Evolutionary conservation across 1,140 invertebrate genomes (phyloP).

Genomic region (Marisa cornuarietis): DNA sequence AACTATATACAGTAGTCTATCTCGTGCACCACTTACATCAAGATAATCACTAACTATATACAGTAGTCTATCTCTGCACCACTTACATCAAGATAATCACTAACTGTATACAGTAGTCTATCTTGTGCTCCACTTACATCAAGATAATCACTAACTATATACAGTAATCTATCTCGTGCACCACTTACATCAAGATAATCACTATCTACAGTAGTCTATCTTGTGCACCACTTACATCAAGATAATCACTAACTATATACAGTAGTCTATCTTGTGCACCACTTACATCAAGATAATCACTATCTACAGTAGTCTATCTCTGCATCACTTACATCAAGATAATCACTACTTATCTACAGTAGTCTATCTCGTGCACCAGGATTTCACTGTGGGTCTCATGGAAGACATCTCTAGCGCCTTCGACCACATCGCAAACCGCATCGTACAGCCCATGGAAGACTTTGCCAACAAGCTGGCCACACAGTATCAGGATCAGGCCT

Average conservation of each 20-base stretch:
- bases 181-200: too few species aligned
- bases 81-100: not conserved
- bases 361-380: conserved; percentile 4
- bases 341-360: too few species aligned
- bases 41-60: too few species aligned
- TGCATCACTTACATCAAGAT: not conserved
- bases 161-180: too few species aligned
- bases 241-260: too few species aligned
- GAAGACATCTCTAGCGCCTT: conserved; percentile 22
- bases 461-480: conserved; percentile 14
- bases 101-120: not conserved
- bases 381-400: conserved; percentile 7
- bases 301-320: not conserved
- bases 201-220: too few species aligned
- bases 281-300: too few species aligned
- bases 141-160: too few species aligned
- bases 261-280: too few species aligned
- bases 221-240: too few species aligned
- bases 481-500: conserved; percentile 7
- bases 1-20: not conserved
- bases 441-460: conserved; percentile 25
- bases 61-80: not conserved
- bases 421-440: conserved; percentile 17
- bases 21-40: not conserved
- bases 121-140: too few species aligned